Evolutionary conservation across 2,888 invertebrate species (phyloP).

Genomic region (Mesorhabditis sp.): DNA sequence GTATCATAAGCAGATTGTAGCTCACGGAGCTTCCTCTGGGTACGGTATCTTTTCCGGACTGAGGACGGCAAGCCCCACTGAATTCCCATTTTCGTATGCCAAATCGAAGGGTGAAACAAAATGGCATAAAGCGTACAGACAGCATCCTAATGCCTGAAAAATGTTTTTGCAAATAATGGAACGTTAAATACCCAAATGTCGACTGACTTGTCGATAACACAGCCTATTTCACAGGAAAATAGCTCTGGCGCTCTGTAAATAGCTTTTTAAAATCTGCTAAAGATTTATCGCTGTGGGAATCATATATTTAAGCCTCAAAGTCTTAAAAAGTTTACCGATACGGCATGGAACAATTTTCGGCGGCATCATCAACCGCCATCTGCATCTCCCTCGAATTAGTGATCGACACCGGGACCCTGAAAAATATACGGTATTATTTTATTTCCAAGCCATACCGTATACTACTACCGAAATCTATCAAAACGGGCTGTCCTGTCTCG

Average conservation of each 20-base stretch:
- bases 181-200: conserved; percentile 75
- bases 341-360: conserved; percentile 80
- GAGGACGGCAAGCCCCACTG: conserved; percentile 76
- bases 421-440: conserved; percentile 10
- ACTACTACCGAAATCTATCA: conserved; percentile 76
- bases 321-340: conserved; percentile 62
- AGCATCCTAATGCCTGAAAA: conserved; percentile 76
- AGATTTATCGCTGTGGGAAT: neutral
- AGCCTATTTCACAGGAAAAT: conserved; percentile 78
- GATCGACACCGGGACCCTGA: conserved; percentile 58
- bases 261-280: neutral
- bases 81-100: conserved; percentile 79
- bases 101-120: conserved; percentile 81
- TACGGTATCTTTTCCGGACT: conserved; percentile 40
- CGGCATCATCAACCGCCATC: conserved; percentile 73
- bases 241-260: conserved; percentile 74
- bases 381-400: conserved; percentile 58
- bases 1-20: neutral
- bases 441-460: too few relatives aligned
- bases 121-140: conserved; percentile 79
- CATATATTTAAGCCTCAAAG: neutral
- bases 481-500: conserved; percentile 68
- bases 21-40: conserved; percentile 24
- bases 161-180: neutral
- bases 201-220: conserved; percentile 76